Conservation (phyloP, 1,140 invertebrate genomes). For the Pogonus chalceus region DNA sequence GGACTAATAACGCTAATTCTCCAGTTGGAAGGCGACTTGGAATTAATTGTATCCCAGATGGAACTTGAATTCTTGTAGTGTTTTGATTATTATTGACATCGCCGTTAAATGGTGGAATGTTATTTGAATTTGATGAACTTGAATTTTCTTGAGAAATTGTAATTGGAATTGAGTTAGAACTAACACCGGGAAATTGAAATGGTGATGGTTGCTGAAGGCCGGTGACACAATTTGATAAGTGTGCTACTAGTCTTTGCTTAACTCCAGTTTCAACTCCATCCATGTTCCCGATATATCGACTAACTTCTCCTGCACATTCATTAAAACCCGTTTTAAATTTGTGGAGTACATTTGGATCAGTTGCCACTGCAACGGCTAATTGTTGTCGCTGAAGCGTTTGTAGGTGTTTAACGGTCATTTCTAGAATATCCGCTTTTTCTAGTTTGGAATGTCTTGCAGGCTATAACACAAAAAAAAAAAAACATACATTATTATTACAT, state of each 20-base stretch:
- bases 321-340: slow-evolving; percentile 82
- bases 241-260: slow-evolving; percentile 58
- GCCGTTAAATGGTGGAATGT: slow-evolving; percentile 14
- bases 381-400: slow-evolving; percentile 71
- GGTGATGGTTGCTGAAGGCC: slow-evolving; percentile 28
- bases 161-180: slow-evolving; percentile 10
- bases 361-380: slow-evolving; percentile 57
- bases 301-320: slow-evolving; percentile 78
- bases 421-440: slow-evolving; percentile 94
- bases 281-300: slow-evolving; percentile 52
- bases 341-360: slow-evolving; percentile 66
- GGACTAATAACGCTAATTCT: slow-evolving; percentile 51
- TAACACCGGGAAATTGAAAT: slow-evolving; percentile 20
- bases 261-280: slow-evolving; percentile 51
- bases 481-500: slow-evolving; percentile 2
- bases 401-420: slow-evolving; percentile 92
- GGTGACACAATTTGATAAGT: slow-evolving; percentile 43
- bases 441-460: slow-evolving; percentile 85
- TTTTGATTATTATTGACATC: slow-evolving; percentile 27
- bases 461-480: slow-evolving; percentile 44
- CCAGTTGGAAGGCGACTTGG: slow-evolving; percentile 52
- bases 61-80: slow-evolving; percentile 26
- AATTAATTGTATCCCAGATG: slow-evolving; percentile 49
- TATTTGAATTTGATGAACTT: slow-evolving; percentile 8
- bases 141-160: slow-evolving; percentile 6